A percentile compares a stretch with the other conserved stretches of the same genome.
phyloP scores from a whole-genome alignment of 2,797 vertebrate genomes.

The Carcharodon carcharias region DNA sequence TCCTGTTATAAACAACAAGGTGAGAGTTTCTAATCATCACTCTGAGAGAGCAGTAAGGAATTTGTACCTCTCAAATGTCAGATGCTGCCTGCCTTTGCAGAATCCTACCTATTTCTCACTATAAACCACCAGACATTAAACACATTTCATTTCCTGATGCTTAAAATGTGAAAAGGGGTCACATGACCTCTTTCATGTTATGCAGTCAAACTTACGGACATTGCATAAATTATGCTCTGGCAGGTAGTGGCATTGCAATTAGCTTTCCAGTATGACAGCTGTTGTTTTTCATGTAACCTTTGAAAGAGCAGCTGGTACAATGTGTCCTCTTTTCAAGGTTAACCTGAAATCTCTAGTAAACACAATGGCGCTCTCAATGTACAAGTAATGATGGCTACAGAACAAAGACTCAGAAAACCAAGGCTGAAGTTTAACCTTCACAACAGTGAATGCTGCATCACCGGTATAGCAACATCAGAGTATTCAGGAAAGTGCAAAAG shows the following conservation, averaged over 20 bases:
- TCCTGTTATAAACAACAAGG: neutral
- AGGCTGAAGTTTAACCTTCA: neutral
- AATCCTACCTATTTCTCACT: neutral
- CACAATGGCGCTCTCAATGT: neutral
- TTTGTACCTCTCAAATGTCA: conserved; percentile 10
- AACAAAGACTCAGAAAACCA: neutral
- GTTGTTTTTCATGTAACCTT: conserved; percentile 36
- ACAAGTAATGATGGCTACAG: conserved; percentile 19
- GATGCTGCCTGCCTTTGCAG: neutral
- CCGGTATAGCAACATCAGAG: neutral
- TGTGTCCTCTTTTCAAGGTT: conserved; percentile 28
- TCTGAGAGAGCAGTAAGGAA: neutral
- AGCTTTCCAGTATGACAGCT: conserved; percentile 34
- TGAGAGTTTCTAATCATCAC: neutral
- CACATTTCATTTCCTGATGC: neutral
- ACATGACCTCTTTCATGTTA: conserved; percentile 31
- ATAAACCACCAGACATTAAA: neutral
- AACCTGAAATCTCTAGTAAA: neutral
- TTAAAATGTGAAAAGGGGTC: conserved; percentile 1
- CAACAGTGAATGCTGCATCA: neutral
- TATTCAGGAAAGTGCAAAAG: neutral
- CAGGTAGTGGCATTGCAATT: conserved; percentile 28
- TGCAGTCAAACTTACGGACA: conserved; percentile 17
- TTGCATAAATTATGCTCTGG: conserved; percentile 24
- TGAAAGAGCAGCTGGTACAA: conserved; percentile 34